A percentile compares a stretch with the other conserved stretches of the same genome.
Evolutionary conservation across 2,888 invertebrate genomes (phyloP).

Genomic region (Anoncus sp.): DNA sequence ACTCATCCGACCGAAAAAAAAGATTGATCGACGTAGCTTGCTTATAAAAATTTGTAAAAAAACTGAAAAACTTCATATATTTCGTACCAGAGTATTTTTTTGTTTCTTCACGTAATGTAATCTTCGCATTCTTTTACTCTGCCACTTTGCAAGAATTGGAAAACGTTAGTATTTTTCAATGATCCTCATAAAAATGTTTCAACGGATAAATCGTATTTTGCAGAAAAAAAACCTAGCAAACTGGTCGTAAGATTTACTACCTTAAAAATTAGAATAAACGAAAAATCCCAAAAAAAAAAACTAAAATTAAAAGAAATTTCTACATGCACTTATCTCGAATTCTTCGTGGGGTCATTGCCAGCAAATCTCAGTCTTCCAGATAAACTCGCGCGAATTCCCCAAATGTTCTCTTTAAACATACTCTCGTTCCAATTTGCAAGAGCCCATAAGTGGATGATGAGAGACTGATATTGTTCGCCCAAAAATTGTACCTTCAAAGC

Average conservation of each 20-base stretch:
- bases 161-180: too few relatives aligned
- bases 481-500: constrained; percentile 48
- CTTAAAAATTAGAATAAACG: background rate
- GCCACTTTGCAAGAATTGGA: too few relatives aligned
- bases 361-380: constrained; percentile 44
- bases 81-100: too few relatives aligned
- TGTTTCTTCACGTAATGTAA: too few relatives aligned
- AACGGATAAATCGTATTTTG: background rate
- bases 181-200: background rate
- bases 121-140: too few relatives aligned
- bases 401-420: constrained; percentile 15
- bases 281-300: background rate
- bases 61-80: too few relatives aligned
- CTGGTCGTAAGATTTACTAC: background rate
- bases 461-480: constrained; percentile 39
- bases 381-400: constrained; percentile 37
- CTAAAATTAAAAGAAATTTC: constrained; percentile 1
- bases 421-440: constrained; percentile 1
- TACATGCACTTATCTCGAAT: constrained; percentile 38
- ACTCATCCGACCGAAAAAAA: too few relatives aligned
- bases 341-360: constrained; percentile 50
- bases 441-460: constrained; percentile 45
- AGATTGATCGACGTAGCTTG: too few relatives aligned
- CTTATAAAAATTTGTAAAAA: too few relatives aligned
- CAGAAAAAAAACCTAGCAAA: background rate